Base-by-base conservation (phyloP, 2,888 invertebrate species). In the Chloroclystis v-ata region DNA sequence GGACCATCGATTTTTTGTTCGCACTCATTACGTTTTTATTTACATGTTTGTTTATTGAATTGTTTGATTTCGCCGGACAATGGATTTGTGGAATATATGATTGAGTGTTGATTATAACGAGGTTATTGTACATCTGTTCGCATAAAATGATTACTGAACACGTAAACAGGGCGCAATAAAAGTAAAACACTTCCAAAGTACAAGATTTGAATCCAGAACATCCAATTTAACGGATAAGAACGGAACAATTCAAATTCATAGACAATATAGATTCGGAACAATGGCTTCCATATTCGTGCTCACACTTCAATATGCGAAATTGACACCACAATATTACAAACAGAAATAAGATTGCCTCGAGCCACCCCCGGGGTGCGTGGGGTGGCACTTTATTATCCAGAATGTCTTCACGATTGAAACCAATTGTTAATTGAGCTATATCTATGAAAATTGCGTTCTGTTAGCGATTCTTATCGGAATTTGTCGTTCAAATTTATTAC, bases 361-460 rank as follows among this genome's bases (percentile, higher is more conserved):
- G 76, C 79, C 75, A 62, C 78, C 77, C 69, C 52, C 55, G 49
- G 61, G 67, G 58, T 56, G 64, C 57, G 64, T 62, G 78, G 80
- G 72, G 82, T 60, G 63, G 77, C 72, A 79, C 81, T 85, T 85
- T 85, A 83, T 85, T 84, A 83, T 75, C 75, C 79, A 68, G 78
- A 80, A 82, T 82, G 85, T 85, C 84, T 83, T 84, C 83, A 70
- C 84, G 85, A 86, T 85, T 85, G 85, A 85, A 85, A 84, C 83
- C 87, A 78, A 84, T 85, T 86, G 87, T 87, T 86, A 87, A 86
- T 87, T 86, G 87, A 87, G 87, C 82, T 78, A 82, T 87, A 86
- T 87, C 87, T 86, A 82, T 83, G 86, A 85, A 82, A 85, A 83
- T 84, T 79, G 80, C 80, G 82, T 80, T 57, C 80, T 77, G 78